A percentile compares a stretch with the other conserved stretches of the same genome.
These are phyloP conservation scores for Chrosomus eos DNA, from an alignment of 2,797 vertebrate species.

Conservation along the genomic window DNA sequence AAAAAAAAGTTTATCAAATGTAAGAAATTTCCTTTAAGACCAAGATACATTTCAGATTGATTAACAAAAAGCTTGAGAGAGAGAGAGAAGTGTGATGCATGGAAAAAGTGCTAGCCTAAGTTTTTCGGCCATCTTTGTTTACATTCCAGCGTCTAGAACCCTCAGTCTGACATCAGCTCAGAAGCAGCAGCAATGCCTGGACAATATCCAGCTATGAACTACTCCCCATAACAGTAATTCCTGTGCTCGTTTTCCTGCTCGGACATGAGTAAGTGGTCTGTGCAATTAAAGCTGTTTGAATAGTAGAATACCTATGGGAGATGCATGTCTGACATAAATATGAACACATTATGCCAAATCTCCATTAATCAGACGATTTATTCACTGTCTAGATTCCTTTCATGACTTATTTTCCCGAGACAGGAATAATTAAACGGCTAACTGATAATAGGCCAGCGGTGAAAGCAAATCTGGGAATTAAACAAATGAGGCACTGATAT, in stretches of 20 bases:
- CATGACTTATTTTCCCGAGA: background rate
- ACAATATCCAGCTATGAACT: constrained; percentile 66
- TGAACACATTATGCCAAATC: constrained; percentile 44
- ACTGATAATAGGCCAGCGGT: background rate
- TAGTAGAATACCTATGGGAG: background rate
- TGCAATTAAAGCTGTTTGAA: constrained; percentile 64
- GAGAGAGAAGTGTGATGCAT: constrained; percentile 33
- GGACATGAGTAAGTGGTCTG: constrained; percentile 55
- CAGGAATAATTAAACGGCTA: constrained; percentile 2
- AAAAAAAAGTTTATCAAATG: background rate
- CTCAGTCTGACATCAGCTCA: constrained; percentile 59
- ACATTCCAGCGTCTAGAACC: constrained; percentile 78
- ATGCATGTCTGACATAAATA: constrained; percentile 39
- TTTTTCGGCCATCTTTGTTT: constrained; percentile 79
- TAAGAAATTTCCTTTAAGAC: background rate
- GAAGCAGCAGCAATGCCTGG: constrained; percentile 56
- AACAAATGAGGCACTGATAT: constrained; percentile 13
- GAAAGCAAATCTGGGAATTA: constrained; percentile 33
- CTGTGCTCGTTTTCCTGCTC: constrained; percentile 60
- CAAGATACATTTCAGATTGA: constrained; percentile 13
- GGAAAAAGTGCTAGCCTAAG: constrained; percentile 61
- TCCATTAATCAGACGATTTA: background rate
- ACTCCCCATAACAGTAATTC: constrained; percentile 65
- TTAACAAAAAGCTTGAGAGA: background rate
- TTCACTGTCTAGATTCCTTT: background rate